phyloP scores from a whole-genome alignment of 2,113 vertebrate genomes.

The Rhea americana region DNA sequence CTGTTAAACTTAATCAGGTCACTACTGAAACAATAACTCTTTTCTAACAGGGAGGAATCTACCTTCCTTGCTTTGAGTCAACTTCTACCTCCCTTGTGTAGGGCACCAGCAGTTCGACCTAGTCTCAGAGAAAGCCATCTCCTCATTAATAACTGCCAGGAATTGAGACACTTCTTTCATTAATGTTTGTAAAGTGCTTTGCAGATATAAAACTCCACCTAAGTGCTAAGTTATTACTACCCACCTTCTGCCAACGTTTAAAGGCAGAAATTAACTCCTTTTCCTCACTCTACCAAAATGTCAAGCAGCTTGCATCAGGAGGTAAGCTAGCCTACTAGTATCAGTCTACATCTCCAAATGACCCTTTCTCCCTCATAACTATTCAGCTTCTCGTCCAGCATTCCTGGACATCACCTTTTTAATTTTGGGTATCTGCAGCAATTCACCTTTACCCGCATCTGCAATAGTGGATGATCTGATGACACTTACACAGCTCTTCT shows the following conservation, averaged over 20 bases:
- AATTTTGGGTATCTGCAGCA: not conserved
- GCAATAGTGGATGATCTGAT: not conserved
- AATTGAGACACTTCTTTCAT: not conserved
- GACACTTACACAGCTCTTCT: not conserved
- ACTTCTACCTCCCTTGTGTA: not conserved
- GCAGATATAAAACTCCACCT: conserved; percentile 61
- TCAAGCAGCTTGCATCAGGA: not conserved
- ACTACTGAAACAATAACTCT: not conserved
- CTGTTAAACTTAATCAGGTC: not conserved
- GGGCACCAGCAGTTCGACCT: not conserved
- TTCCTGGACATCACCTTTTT: not conserved
- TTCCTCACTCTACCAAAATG: not conserved
- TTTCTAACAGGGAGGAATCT: not conserved
- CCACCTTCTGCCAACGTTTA: not conserved
- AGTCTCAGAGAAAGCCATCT: not conserved
- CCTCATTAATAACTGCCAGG: not conserved
- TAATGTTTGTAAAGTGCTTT: conserved; percentile 65
- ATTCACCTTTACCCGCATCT: not conserved
- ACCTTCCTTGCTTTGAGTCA: not conserved
- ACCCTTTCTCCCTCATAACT: not conserved
- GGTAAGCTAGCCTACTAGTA: conserved; percentile 19
- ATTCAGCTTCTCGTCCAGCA: not conserved
- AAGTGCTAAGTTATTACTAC: conserved; percentile 45
- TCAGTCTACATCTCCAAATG: not conserved
- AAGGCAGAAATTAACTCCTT: not conserved